A percentile compares a stretch with the other conserved stretches of the same genome.
phyloP scores from a whole-genome alignment of 2,888 invertebrate genomes.

The Nasonovia ribisnigri region DNA sequence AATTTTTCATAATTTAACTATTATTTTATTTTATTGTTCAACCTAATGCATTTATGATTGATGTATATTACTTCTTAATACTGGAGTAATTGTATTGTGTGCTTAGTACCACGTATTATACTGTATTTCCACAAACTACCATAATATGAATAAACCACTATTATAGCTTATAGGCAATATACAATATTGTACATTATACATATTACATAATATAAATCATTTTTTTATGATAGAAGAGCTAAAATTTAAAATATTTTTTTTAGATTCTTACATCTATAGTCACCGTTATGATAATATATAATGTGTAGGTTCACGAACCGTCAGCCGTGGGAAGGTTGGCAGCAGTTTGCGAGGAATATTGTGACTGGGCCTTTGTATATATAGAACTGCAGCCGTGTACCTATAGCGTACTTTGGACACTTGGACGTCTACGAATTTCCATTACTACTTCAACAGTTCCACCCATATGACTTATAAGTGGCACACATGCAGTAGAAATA shows the following conservation, averaged over 20 bases:
- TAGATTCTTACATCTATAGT: background rate
- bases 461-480: background rate
- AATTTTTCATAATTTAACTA: background rate
- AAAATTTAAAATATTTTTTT: background rate
- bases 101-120: background rate
- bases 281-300: background rate
- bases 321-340: background rate
- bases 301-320: background rate
- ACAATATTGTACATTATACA: background rate
- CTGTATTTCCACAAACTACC: background rate
- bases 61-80: too few relatives aligned
- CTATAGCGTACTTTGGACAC: background rate
- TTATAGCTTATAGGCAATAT: background rate
- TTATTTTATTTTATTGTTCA: background rate
- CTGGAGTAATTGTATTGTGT: too few relatives aligned
- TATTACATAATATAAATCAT: background rate
- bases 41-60: background rate
- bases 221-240: background rate
- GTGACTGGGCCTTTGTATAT: background rate
- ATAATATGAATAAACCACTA: background rate
- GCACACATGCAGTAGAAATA: background rate
- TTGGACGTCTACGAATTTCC: too few relatives aligned
- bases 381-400: background rate
- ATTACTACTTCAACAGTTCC: background rate
- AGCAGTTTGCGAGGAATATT: background rate